phyloP scores from a whole-genome alignment of 2,797 vertebrate species.

The Meda fulgida region DNA sequence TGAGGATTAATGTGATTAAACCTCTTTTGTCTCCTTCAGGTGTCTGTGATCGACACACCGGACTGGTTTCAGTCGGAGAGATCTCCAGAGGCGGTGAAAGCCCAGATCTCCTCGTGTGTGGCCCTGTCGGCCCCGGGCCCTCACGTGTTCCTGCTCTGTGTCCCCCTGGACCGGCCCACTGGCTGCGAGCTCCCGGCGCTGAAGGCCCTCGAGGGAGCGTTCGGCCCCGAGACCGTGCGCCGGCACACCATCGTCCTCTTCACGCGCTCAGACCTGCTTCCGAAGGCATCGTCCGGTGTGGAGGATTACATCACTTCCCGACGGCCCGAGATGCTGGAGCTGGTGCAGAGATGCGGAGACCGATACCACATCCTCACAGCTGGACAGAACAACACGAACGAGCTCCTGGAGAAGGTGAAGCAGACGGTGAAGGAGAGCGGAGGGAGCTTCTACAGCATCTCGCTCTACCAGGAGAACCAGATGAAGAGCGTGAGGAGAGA shows the following conservation, averaged over 20 bases:
- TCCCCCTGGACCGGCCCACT: slow-evolving; percentile 75
- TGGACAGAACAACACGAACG: slow-evolving; percentile 28
- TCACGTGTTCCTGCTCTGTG: slow-evolving; percentile 78
- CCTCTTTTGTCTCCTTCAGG: slow-evolving; percentile 59
- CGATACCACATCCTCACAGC: slow-evolving; percentile 74
- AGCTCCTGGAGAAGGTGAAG: slow-evolving; percentile 78
- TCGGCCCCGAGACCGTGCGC: slow-evolving; percentile 68
- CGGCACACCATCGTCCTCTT: slow-evolving; percentile 75
- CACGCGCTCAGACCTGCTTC: slow-evolving; percentile 71
- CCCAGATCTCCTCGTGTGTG: slow-evolving; percentile 76
- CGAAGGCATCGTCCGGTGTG: slow-evolving; percentile 3
- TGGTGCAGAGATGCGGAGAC: slow-evolving; percentile 79
- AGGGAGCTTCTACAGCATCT: slow-evolving; percentile 69
- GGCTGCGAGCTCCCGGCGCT: slow-evolving; percentile 69
- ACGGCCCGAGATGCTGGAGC: slow-evolving; percentile 73
- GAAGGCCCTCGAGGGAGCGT: slow-evolving; percentile 62
- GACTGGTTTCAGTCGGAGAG: slow-evolving; percentile 77
- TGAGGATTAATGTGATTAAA: background rate
- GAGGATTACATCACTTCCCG: slow-evolving; percentile 73
- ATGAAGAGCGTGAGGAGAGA: slow-evolving; percentile 58
- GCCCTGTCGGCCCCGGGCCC: slow-evolving; percentile 76
- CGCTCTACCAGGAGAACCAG: slow-evolving; percentile 73
- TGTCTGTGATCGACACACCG: slow-evolving; percentile 79
- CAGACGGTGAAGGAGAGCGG: slow-evolving; percentile 74
- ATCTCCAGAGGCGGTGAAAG: slow-evolving; percentile 69